Evolutionary conservation across 2,797 vertebrate genomes (phyloP).

Genomic region (Microchirus variegatus): DNA sequence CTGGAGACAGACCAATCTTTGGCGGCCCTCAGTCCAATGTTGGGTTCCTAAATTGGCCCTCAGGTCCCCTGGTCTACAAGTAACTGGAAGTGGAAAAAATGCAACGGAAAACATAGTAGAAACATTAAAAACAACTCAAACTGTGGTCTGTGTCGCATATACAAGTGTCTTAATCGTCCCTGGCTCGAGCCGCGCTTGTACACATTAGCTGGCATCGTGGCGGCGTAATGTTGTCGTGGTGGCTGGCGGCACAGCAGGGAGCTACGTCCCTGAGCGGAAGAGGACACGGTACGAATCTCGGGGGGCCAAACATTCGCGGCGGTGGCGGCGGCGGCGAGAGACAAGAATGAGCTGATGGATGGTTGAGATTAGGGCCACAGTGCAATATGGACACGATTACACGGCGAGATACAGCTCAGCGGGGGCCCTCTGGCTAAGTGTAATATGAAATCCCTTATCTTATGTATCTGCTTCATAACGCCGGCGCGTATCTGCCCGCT

Average conservation of each 20-base stretch:
- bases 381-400: slow-evolving; percentile 85
- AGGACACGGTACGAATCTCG: slow-evolving; percentile 51
- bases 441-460: slow-evolving; percentile 85
- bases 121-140: too few species aligned
- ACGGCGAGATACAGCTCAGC: slow-evolving; percentile 82
- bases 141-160: slow-evolving; percentile 13
- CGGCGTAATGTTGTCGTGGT: slow-evolving; percentile 35
- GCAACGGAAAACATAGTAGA: too few species aligned
- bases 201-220: slow-evolving; percentile 31
- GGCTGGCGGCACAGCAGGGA: slow-evolving; percentile 45
- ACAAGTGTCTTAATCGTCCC: slow-evolving; percentile 43
- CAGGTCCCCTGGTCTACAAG: too few species aligned
- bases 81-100: too few species aligned
- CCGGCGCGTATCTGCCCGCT: slow-evolving; percentile 59
- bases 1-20: too few species aligned
- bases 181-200: slow-evolving; percentile 25
- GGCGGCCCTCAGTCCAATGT: too few species aligned
- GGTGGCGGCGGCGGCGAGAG: too few species aligned
- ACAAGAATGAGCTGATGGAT: slow-evolving; percentile 79
- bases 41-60: too few species aligned
- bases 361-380: slow-evolving; percentile 76
- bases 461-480: slow-evolving; percentile 78
- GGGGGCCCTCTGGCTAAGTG: slow-evolving; percentile 79
- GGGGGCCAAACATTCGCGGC: slow-evolving; percentile 67
- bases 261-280: slow-evolving; percentile 47